These are phyloP conservation scores for Panzeria rudis DNA, from an alignment of 2,888 invertebrate species.

Conservation along the genomic window DNA sequence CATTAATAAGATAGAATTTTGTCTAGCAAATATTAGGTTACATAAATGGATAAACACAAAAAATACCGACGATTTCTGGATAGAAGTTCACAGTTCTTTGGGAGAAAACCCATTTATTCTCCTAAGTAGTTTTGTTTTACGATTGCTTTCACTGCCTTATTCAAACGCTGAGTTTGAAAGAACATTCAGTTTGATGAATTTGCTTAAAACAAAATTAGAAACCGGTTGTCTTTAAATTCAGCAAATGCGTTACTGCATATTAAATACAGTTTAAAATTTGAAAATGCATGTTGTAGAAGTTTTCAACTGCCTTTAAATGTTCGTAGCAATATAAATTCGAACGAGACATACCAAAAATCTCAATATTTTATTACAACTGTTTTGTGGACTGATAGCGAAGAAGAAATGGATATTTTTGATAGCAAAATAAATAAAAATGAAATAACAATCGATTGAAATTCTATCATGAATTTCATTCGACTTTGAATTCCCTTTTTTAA, in stretches of 20 bases:
- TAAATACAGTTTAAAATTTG: not conserved
- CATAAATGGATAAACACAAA: slow-evolving; percentile 7
- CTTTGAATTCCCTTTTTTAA: too few species aligned
- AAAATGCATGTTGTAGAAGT: not conserved
- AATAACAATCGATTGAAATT: too few species aligned
- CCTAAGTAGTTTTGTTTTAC: slow-evolving; percentile 2
- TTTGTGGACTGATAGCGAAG: too few species aligned
- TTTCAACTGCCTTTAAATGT: slow-evolving; percentile 1
- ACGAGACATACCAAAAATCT: not conserved
- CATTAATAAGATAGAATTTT: slow-evolving; percentile 1
- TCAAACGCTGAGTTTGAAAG: not conserved
- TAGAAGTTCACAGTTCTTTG: slow-evolving; percentile 1
- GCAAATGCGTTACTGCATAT: not conserved
- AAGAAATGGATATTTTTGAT: too few species aligned
- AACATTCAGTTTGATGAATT: too few species aligned
- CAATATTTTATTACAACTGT: too few species aligned
- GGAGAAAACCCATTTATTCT: slow-evolving; percentile 4
- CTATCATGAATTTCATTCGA: too few species aligned
- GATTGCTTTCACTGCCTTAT: slow-evolving; percentile 9
- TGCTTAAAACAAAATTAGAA: slow-evolving; percentile 23
- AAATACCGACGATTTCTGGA: slow-evolving; percentile 8
- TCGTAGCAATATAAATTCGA: not conserved
- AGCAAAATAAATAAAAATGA: too few species aligned
- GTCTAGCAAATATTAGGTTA: too few species aligned
- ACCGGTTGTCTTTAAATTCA: slow-evolving; percentile 26